Base-by-base conservation (phyloP, 1,140 invertebrate species). In the Littorina saxatilis region DNA sequence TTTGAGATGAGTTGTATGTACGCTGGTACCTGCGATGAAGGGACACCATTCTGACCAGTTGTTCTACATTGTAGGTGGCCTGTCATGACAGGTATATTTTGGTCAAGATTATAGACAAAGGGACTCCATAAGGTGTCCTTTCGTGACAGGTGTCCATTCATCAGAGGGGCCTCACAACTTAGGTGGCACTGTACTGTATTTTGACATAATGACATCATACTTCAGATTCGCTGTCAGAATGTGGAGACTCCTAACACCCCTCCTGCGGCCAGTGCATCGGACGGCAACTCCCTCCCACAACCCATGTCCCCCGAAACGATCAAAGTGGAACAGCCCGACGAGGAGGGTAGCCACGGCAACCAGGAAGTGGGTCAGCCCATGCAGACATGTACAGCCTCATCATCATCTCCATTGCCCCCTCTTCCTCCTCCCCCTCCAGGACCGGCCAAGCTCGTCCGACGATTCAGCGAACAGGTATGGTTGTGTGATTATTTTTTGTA, bases 381-480 rank as follows among this genome's bases (percentile, higher is more conserved):
- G 68, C 66, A 78, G 77, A 74, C 61, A 37, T 68, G 32, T 23
- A 55, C 29, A 5, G 23, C 43, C 5, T 39, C 78, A 4, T 23
- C n/a, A 2, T 15, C 68, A 7, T 58, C 72, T 20, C 76, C 85
- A n/a, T 73, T 80, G 11, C 78, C 80, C 35, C 77, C 81, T 5
- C 82, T 82, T 32, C 82, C 81, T 11, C 75, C 79, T 27, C 55
- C 76, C 5, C 84, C 82, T 40, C 80, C 81, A 7, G 79, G 66
- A 17, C 80, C 83, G 15, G 66, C 70, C 1, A 85, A 85, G 50
- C 77, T 87, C 3, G 66, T 85, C 23, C 79, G 86, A 29, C 58
- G 86, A n/a, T 82, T 81, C 50, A 85, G 84, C 43, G 86, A 87
- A 77, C 84, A 87, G 73, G 84, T 83, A 52, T 17, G 79, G 76